A percentile compares a stretch with the other conserved stretches of the same genome.
Conservation (phyloP, 2,888 invertebrate genomes). For the Ectemnius cavifrons region DNA sequence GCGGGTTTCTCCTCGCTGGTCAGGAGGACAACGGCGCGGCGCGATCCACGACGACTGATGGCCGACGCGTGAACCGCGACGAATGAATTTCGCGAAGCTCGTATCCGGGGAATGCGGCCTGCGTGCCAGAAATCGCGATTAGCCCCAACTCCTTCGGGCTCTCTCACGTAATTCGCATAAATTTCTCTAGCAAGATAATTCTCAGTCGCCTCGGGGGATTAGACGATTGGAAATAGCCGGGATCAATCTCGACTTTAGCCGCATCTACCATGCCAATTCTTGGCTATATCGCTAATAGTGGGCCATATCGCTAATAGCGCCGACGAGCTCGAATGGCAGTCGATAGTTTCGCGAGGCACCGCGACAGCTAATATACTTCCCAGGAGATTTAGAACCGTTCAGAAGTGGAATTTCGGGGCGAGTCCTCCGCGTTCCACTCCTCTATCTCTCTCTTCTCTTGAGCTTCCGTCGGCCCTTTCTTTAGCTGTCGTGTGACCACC, state of each 20-base stretch:
- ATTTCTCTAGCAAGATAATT: no score
- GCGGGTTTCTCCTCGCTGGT: constrained; percentile 44
- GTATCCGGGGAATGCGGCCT: constrained; percentile 11
- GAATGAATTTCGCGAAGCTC: constrained; percentile 45
- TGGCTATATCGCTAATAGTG: no score
- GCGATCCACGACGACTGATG: constrained; percentile 30
- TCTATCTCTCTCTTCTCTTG: constrained; percentile 17
- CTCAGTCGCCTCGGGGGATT: no score
- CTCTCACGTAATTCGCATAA: no score
- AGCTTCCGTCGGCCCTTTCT: constrained; percentile 18
- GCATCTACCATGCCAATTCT: no score
- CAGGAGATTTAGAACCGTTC: not conserved
- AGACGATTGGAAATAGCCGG: no score
- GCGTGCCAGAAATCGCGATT: constrained; percentile 24
- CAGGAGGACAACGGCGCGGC: constrained; percentile 32
- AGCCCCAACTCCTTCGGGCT: no score
- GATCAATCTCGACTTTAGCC: no score
- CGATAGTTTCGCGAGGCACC: not conserved
- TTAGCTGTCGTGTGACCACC: constrained; percentile 27
- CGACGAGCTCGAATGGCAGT: not conserved
- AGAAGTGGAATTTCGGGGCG: constrained; percentile 43
- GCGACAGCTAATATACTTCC: no score
- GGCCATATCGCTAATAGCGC: no score
- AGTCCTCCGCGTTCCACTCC: constrained; percentile 35
- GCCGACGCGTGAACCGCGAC: constrained; percentile 32